A percentile compares a stretch with the other conserved stretches of the same genome.
These are phyloP conservation scores for Raja brachyura DNA, from an alignment of 2,113 vertebrate genomes.

Conservation along the genomic window DNA sequence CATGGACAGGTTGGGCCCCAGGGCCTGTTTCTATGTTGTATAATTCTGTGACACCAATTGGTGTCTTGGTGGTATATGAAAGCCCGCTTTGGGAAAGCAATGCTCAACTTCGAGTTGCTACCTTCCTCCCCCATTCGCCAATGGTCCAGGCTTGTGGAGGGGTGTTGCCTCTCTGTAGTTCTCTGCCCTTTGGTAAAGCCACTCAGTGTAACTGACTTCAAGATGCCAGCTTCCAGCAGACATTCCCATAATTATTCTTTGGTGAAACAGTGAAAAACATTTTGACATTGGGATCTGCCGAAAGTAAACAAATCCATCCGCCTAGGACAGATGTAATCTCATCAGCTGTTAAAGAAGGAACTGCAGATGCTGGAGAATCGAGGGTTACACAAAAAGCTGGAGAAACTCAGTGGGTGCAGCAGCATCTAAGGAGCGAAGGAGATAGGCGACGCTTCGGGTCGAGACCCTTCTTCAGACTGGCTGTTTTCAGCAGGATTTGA, in stretches of 20 bases:
- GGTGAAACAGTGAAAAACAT: neutral
- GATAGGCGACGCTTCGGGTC: too few species aligned
- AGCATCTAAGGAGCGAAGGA: too few species aligned
- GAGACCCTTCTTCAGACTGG: too few species aligned
- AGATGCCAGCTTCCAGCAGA: neutral
- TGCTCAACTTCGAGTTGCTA: neutral
- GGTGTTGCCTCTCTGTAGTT: neutral
- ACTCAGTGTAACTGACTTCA: neutral
- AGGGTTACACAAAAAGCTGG: too few species aligned
- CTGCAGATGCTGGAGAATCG: too few species aligned
- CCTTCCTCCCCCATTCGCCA: neutral
- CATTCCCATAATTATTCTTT: neutral
- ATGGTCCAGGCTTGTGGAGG: neutral
- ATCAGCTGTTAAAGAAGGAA: too few species aligned
- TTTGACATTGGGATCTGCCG: neutral
- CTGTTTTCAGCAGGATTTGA: neutral
- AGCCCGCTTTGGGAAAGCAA: neutral
- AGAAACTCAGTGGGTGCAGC: too few species aligned
- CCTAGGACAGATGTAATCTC: neutral
- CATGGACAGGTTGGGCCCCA: too few species aligned
- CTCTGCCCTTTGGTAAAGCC: neutral
- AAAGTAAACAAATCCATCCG: neutral
- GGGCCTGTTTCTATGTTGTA: too few species aligned
- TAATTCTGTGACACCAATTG: too few species aligned
- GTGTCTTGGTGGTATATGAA: neutral